These are phyloP conservation scores for Orthosia gracilis DNA, from an alignment of 2,888 invertebrate species.

Conservation along the genomic window DNA sequence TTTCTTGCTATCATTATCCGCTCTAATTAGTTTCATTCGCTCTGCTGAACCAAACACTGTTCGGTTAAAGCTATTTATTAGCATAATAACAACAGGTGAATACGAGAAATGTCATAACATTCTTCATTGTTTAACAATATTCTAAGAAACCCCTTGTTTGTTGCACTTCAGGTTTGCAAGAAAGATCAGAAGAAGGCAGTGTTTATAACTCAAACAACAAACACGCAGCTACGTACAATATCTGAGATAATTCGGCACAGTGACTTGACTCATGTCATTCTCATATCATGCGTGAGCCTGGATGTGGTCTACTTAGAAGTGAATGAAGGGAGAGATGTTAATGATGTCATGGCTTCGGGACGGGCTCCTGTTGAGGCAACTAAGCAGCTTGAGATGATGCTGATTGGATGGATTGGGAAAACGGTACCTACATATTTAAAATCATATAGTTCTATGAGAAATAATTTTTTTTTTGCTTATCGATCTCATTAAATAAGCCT, in stretches of 20 bases:
- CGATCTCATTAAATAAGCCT: background rate
- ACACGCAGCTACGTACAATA: slow-evolving; percentile 90
- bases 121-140: slow-evolving; percentile 1
- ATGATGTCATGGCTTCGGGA: slow-evolving; percentile 80
- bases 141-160: background rate
- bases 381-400: slow-evolving; percentile 80
- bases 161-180: slow-evolving; percentile 75
- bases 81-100: background rate
- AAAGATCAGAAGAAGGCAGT: slow-evolving; percentile 88
- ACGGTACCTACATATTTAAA: slow-evolving; percentile 78
- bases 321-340: slow-evolving; percentile 82
- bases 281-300: slow-evolving; percentile 91
- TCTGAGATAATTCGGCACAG: slow-evolving; percentile 92
- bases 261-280: slow-evolving; percentile 91
- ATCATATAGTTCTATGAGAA: no score
- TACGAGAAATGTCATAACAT: background rate
- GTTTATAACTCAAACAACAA: slow-evolving; percentile 90
- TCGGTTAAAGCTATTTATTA: background rate
- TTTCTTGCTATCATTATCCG: background rate
- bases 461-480: no score
- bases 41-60: background rate
- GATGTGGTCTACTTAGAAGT: slow-evolving; percentile 89
- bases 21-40: background rate
- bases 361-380: slow-evolving; percentile 79
- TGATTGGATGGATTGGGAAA: slow-evolving; percentile 91